Conservation (phyloP, 2,113 vertebrate species). For the Burhinus bistriatus region DNA sequence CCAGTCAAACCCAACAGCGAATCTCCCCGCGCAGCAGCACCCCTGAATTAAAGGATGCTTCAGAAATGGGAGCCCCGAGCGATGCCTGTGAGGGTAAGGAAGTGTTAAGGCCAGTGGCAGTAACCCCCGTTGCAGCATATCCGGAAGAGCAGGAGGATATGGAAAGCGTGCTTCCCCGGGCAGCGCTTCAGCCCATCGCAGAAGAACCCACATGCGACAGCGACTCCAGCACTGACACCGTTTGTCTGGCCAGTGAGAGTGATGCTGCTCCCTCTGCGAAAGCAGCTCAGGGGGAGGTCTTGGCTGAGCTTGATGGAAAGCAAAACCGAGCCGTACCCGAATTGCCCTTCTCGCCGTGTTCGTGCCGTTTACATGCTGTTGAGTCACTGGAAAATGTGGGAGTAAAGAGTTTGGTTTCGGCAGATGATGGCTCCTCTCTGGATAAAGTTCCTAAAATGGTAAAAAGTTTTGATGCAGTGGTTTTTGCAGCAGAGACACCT, state of each 20-base stretch:
- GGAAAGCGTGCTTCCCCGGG: background rate
- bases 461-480: background rate
- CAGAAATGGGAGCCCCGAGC: background rate
- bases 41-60: background rate
- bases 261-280: background rate
- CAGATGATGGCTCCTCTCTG: slow-evolving; percentile 8
- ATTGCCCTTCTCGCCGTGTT: background rate
- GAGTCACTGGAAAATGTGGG: background rate
- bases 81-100: background rate
- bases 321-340: background rate
- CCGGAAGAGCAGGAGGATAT: background rate
- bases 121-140: background rate
- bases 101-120: background rate
- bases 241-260: rapidly evolving
- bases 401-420: background rate
- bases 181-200: slow-evolving; percentile 21
- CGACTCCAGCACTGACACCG: slow-evolving; percentile 21
- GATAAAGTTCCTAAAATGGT: slow-evolving; percentile 54
- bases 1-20: background rate
- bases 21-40: background rate
- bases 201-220: slow-evolving; percentile 45
- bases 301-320: background rate
- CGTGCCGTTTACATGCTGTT: background rate
- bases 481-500: background rate
- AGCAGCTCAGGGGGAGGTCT: background rate